A percentile compares a stretch with the other conserved stretches of the same genome.
phyloP scores from a whole-genome alignment of 2,113 vertebrate genomes.

The Lucifuga dentata region DNA sequence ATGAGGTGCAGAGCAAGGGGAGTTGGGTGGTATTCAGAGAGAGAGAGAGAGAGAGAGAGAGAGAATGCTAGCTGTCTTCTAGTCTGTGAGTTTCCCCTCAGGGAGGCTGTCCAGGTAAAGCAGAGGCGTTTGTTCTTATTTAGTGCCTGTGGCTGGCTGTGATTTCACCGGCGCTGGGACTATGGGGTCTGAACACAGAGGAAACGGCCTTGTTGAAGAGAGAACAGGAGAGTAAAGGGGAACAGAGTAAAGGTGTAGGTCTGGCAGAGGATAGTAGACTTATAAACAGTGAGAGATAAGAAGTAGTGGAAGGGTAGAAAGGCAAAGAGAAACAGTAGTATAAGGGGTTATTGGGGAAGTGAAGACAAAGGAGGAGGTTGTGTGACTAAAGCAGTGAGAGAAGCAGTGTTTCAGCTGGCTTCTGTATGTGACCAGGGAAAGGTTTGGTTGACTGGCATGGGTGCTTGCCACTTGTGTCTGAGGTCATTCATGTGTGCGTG shows the following conservation, averaged over 20 bases:
- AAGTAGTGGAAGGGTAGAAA: too few species aligned
- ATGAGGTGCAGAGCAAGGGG: slow-evolving; percentile 34
- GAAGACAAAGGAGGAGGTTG: not conserved
- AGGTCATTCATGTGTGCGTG: slow-evolving; percentile 56
- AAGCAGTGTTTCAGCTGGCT: not conserved
- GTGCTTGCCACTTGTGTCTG: slow-evolving; percentile 30
- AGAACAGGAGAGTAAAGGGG: not conserved
- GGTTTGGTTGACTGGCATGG: slow-evolving; percentile 28
- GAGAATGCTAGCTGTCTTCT: slow-evolving; percentile 41
- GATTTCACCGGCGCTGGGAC: slow-evolving; percentile 41
- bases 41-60: slow-evolving; percentile 27
- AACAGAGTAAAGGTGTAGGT: slow-evolving; percentile 4
- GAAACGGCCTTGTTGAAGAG: slow-evolving; percentile 28
- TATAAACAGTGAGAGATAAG: slow-evolving; percentile 6
- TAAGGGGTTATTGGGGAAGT: not conserved
- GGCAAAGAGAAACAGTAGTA: not conserved
- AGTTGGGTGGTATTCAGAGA: slow-evolving; percentile 1
- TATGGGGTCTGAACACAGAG: slow-evolving; percentile 24
- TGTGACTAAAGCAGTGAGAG: not conserved
- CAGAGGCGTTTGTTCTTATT: slow-evolving; percentile 67
- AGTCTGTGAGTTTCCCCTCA: slow-evolving; percentile 46
- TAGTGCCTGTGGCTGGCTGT: slow-evolving; percentile 54
- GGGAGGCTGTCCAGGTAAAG: slow-evolving; percentile 65
- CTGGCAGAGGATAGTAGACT: slow-evolving; percentile 2
- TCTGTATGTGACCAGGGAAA: slow-evolving; percentile 23